phyloP scores from a whole-genome alignment of 2,888 invertebrate genomes.

The Pterobdella sp. region DNA sequence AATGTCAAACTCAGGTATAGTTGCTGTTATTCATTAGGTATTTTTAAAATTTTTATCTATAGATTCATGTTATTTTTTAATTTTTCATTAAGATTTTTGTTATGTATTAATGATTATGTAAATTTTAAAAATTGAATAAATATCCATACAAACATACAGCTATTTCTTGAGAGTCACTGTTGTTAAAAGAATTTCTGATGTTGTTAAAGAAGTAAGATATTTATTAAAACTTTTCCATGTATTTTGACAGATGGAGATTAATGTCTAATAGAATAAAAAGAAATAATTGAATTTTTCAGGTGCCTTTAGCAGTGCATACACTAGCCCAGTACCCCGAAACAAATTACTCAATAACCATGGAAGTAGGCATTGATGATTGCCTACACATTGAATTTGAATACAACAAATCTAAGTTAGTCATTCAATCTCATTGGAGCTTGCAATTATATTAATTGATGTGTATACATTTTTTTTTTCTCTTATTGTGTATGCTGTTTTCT shows the following conservation, averaged over 20 bases:
- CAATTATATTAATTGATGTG: too few species aligned
- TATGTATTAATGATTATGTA: neutral
- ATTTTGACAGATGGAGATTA: too few species aligned
- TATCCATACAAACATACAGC: conserved; percentile 49
- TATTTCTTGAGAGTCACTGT: conserved; percentile 93
- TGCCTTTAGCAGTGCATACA: conserved; percentile 94
- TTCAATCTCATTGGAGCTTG: too few species aligned
- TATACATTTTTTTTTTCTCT: too few species aligned
- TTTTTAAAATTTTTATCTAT: neutral
- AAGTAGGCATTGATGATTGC: conserved; percentile 99
- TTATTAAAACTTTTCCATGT: too few species aligned
- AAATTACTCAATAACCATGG: conserved; percentile 98
- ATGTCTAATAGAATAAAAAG: too few species aligned
- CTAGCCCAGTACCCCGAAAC: conserved; percentile 95
- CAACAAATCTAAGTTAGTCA: conserved; percentile 89
- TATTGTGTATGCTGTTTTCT: too few species aligned
- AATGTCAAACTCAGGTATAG: conserved; percentile 83
- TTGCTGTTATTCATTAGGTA: neutral
- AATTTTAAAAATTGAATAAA: neutral
- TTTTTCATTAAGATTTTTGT: too few species aligned
- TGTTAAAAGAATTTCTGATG: conserved; percentile 82
- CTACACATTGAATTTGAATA: conserved; percentile 99
- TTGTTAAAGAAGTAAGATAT: conserved; percentile 68
- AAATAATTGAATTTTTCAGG: too few species aligned
- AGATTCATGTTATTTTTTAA: too few species aligned